Conservation (phyloP, 30 jellyfish, hydroid and myxozoan species). For the Clytia hemisphaerica region DNA sequence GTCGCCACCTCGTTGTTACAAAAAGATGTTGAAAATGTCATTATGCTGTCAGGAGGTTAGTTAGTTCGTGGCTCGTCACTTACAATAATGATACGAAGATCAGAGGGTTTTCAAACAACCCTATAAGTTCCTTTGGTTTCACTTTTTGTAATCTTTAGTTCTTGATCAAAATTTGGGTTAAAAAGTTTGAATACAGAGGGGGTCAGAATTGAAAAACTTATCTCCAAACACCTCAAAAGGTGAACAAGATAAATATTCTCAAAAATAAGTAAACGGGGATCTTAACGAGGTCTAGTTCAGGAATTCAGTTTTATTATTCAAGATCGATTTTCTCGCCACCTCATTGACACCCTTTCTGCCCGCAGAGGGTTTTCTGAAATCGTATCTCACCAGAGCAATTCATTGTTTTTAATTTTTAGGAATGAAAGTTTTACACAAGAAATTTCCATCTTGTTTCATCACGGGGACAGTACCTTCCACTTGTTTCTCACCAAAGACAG, state of each 20-base stretch:
- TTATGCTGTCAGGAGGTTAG: conserved; percentile 96
- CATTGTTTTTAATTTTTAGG: conserved; percentile 40
- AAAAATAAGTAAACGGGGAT: background rate
- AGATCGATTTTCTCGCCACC: background rate
- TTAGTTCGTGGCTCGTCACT: too few relatives aligned
- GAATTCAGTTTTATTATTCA: background rate
- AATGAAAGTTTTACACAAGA: conserved; percentile 86
- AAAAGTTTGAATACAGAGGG: background rate
- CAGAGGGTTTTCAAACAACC: background rate
- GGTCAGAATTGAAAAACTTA: background rate
- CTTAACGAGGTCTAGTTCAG: conserved; percentile 6
- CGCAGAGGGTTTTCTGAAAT: background rate
- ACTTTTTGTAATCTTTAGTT: too few relatives aligned
- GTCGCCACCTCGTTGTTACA: conserved; percentile 85
- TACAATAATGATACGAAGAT: background rate
- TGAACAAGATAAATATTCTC: too few relatives aligned
- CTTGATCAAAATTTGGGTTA: background rate
- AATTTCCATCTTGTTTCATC: conserved; percentile 89
- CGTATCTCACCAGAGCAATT: background rate
- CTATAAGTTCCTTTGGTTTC: too few relatives aligned
- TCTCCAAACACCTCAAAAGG: too few relatives aligned
- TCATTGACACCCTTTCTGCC: background rate
- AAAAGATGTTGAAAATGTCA: conserved; percentile 90
- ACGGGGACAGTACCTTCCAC: conserved; percentile 86
- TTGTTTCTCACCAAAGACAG: conserved; percentile 85